Base-by-base conservation (phyloP, 2,888 invertebrate genomes). In the Hyposoter didymator region DNA sequence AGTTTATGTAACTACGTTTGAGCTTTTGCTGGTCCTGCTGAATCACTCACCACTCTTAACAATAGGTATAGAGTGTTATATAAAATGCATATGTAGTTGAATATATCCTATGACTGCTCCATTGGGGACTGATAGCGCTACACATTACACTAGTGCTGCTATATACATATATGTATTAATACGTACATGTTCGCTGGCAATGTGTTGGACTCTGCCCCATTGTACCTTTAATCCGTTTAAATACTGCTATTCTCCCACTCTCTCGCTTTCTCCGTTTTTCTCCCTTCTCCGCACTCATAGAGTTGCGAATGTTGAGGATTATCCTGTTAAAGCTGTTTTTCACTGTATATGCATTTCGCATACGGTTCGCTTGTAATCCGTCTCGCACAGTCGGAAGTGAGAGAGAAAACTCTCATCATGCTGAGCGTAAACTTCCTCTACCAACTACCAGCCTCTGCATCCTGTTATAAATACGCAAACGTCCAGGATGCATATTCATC, bases 1-100 rank as follows among this genome's bases (percentile, higher is more conserved):
- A 84, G 78, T 84, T 84, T 82, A 84, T 84, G 84, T 82, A 78
- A 82, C 84, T 78, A 62, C 84, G 59, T 84, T 84, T 78, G 81
- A 84, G 81, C 81, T 82, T 82, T 80, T 22, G 74, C 66, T 28
- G 52, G 32, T 62, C 22, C 28, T 35, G 78, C 49, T 35, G 49
- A 72, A 76, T 72, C 81, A 45, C 35, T 49, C 67, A 22, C 73
- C 22, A 55, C 70, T 45, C n/a, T 73, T 75, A 69, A 67, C 66
- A 66, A 64, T 78, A 78, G 43, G 14, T 28, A 43, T 78, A 45
- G 67, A 81, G 49, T 35, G 64, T 66, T 12, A 49, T 32, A 45
- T 62, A 43, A 62, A 45, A 74, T 55, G 22, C 19, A 28, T 75
- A 66, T 74, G 49, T 19, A 28, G 78, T 22, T 19, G 52, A 3